Conservation (phyloP, 2,113 vertebrate genomes). For the Bufo gargarizans region DNA sequence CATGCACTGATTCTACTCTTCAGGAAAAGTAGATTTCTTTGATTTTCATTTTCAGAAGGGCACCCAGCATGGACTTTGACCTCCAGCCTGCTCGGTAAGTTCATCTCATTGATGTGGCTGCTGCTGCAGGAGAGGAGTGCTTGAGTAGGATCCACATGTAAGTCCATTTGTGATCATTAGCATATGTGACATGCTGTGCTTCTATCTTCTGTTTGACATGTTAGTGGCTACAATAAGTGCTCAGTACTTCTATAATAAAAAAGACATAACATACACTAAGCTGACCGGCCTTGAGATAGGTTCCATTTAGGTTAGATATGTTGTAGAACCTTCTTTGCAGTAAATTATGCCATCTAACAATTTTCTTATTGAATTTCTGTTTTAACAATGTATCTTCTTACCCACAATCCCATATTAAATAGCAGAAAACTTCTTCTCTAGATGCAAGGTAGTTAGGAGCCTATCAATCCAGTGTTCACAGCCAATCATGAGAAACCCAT, state of each 20-base stretch:
- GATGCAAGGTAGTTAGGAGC: constrained; percentile 31
- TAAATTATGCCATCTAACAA: constrained; percentile 14
- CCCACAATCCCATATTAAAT: constrained; percentile 34
- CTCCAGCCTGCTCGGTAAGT: neutral
- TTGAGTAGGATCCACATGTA: neutral
- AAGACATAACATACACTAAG: too few species aligned
- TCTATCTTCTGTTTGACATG: neutral
- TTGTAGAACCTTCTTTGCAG: neutral
- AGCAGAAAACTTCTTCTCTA: constrained; percentile 40
- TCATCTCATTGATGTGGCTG: too few species aligned
- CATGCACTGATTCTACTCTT: neutral
- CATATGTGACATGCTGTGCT: neutral
- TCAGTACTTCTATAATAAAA: neutral
- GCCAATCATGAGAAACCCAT: constrained; percentile 49
- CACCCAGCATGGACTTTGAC: neutral
- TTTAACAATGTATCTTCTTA: constrained; percentile 32
- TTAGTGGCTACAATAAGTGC: neutral
- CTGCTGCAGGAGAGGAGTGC: neutral
- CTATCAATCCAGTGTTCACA: constrained; percentile 50
- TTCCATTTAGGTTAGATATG: neutral
- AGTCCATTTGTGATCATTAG: neutral
- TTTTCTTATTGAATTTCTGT: neutral
- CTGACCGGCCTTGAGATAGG: neutral
- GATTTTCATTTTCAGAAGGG: neutral
- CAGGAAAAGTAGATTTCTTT: neutral